A percentile compares a stretch with the other conserved stretches of the same genome.
phyloP scores from a whole-genome alignment of 2,113 vertebrate species.

The Bathybates hornii region DNA sequence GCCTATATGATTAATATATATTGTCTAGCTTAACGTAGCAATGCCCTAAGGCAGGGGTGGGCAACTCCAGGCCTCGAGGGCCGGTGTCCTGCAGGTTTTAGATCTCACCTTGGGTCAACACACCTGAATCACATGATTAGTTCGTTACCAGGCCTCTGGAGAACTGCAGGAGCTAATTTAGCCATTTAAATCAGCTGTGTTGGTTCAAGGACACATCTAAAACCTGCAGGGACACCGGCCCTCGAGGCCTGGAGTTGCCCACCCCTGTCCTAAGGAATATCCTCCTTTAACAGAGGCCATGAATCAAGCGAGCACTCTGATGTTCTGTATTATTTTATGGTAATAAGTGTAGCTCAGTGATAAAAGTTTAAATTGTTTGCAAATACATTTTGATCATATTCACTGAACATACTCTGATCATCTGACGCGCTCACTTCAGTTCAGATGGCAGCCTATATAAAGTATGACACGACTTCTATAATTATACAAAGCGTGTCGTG shows the following conservation, averaged over 20 bases:
- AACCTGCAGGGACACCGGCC: too few relatives aligned
- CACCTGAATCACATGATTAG: too few relatives aligned
- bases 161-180: too few relatives aligned
- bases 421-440: not conserved
- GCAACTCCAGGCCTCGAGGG: too few relatives aligned
- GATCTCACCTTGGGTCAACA: too few relatives aligned
- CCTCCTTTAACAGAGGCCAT: not conserved
- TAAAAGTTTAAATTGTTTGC: not conserved
- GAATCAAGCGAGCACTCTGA: rapidly evolving
- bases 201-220: too few relatives aligned
- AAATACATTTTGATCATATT: not conserved
- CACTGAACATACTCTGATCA: not conserved
- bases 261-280: not conserved
- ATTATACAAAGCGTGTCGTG: not conserved
- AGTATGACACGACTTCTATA: not conserved
- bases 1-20: not conserved
- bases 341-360: not conserved
- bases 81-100: too few relatives aligned
- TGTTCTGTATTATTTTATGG: rapidly evolving
- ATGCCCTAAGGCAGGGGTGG: not conserved
- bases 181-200: too few relatives aligned
- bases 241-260: too few relatives aligned
- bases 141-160: too few relatives aligned
- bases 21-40: not conserved
- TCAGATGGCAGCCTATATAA: not conserved